Evolutionary conservation across 30 jellyfish, hydroid and myxozoan species (phyloP).

Genomic region (Aurelia coerulea): DNA sequence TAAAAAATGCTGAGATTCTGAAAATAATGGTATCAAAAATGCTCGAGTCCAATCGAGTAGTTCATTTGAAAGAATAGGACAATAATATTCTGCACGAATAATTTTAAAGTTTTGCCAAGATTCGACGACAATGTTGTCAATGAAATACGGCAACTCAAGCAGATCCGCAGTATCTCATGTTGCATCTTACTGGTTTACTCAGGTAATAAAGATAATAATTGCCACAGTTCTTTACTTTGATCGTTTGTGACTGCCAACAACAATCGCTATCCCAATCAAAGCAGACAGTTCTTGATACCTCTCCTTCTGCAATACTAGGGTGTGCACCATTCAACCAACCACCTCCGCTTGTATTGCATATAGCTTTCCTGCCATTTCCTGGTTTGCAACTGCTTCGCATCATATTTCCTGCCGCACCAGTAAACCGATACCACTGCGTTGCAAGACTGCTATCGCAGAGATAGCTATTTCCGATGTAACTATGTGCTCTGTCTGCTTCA

Average conservation of each 20-base stretch:
- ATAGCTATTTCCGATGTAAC: not conserved
- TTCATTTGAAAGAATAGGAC: no score
- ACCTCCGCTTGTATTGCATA: conserved; percentile 21
- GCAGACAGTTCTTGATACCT: conserved; percentile 14
- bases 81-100: no score
- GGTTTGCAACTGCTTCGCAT: conserved; percentile 7
- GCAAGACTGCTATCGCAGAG: not conserved
- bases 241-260: not conserved
- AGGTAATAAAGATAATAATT: not conserved
- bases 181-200: not conserved
- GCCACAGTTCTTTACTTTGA: conserved; percentile 1
- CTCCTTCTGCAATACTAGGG: not conserved
- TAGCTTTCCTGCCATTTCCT: not conserved
- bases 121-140: no score
- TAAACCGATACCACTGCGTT: conserved; percentile 19
- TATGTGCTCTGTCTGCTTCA: not conserved
- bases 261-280: conserved; percentile 14
- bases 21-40: no score
- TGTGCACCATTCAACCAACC: conserved; percentile 24
- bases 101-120: no score
- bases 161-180: conserved; percentile 15
- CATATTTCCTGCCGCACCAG: conserved; percentile 17
- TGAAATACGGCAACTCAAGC: not conserved
- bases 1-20: no score
- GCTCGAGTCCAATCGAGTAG: no score